Evolutionary conservation across 2,797 vertebrate genomes (phyloP).

Genomic region (Periophthalmus magnuspinnatus): DNA sequence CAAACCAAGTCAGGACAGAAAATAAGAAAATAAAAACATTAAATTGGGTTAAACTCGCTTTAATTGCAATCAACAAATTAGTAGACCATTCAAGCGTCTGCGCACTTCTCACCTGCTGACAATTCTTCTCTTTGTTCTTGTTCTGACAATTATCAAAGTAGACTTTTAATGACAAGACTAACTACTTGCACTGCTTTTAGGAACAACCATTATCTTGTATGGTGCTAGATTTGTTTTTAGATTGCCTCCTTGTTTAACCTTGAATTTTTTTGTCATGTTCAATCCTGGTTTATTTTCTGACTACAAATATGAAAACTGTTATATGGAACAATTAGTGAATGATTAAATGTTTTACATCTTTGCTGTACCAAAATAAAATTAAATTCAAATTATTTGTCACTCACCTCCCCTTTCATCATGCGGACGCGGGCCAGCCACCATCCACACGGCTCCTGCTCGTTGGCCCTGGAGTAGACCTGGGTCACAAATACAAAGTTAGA

Average conservation of each 20-base stretch:
- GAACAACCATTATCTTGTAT: background rate
- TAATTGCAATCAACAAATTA: conserved; percentile 4
- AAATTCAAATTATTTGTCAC: background rate
- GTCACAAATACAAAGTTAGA: background rate
- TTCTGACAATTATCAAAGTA: conserved; percentile 8
- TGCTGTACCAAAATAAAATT: background rate
- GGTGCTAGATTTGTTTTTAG: background rate
- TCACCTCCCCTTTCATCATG: conserved; percentile 94
- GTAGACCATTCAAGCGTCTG: background rate
- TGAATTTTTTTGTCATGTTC: background rate
- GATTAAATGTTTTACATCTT: background rate
- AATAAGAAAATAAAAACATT: background rate
- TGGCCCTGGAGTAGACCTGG: conserved; percentile 90
- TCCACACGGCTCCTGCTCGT: conserved; percentile 91
- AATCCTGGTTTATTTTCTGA: too few species aligned
- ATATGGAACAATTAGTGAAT: background rate
- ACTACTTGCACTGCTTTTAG: background rate
- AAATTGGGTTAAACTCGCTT: background rate
- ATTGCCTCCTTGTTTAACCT: background rate
- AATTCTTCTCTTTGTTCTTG: conserved; percentile 9
- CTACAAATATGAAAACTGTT: background rate
- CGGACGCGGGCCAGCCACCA: conserved; percentile 93
- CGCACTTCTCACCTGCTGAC: background rate
- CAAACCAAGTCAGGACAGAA: background rate
- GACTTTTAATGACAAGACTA: conserved; percentile 9